Evolutionary conservation across 37 sponge, comb jelly and placozoan genomes (phyloP), one percentile per base, ranked within the genome.

Genomic region (Hormiphora californensis): DNA sequence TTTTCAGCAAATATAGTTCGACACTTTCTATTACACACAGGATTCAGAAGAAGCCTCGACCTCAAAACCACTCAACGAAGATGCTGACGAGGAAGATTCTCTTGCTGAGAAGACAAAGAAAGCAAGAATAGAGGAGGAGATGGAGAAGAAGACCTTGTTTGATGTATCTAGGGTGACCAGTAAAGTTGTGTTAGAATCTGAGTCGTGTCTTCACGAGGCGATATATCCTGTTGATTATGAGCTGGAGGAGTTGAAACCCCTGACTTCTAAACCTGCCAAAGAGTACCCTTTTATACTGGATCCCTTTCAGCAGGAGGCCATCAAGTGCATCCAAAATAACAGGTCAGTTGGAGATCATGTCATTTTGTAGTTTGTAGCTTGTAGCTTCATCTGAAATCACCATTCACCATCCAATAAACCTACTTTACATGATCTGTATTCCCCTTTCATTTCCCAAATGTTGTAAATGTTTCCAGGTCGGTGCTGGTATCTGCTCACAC

Each of bases 401-500:
- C 9, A 17, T 49, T 15, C 9, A 49, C 53, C 53, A 49, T 9
- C 9, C 12, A 49, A 49, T 17, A 49, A 9, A 17, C 15, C 53
- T 49, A 17, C 9, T 17, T 15, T 49, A 17, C 15, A 17, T 17
- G 9, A 49, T 49, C 53, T 15, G 9, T 17, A 9, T 49, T 49
- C 53, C 53, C 15, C 53, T 49, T 17, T 17, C 53, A 49, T 49
- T 49, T 17, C 53, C 15, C 15, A 49, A 49, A 15, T 9, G 12
- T 49, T 49, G 9, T 15, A 15, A 49, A 17, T 9, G 53, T 17
- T 49, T 49, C 53, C 81, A 73, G 81, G 46, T 73, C 97, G 19
- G 97, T 96, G 40, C 73, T 97, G 17, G 94, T 94, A 63, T 93
- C 93, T 35, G 98, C 98, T 1, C 94, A 94, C 88, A 97, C 98